Conservation (phyloP, 2,113 vertebrate genomes). For the Narcine bancroftii region DNA sequence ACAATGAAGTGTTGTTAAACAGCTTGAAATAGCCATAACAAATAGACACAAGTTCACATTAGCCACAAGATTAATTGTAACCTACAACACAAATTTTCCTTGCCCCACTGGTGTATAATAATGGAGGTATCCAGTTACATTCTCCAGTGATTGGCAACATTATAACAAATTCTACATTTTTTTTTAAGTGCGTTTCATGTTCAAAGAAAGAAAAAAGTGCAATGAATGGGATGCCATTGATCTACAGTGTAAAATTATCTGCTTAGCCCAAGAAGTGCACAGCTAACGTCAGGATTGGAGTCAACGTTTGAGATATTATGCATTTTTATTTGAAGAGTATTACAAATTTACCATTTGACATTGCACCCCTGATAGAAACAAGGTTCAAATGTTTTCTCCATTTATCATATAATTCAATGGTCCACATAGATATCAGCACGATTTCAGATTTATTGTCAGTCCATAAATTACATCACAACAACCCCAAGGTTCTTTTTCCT, state of each 20-base stretch:
- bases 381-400: too few species aligned
- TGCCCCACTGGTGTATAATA: neutral
- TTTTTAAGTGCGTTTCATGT: neutral
- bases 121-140: neutral
- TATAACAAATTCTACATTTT: neutral
- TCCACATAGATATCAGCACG: too few species aligned
- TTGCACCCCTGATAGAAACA: neutral
- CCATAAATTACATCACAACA: too few species aligned
- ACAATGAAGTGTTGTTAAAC: too few species aligned
- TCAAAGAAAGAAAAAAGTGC: neutral
- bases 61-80: neutral
- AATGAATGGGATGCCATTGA: neutral
- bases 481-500: too few species aligned
- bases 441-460: too few species aligned
- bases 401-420: too few species aligned
- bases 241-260: neutral
- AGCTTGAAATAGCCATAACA: too few species aligned
- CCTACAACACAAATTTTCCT: neutral
- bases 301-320: slow-evolving; percentile 5
- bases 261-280: neutral
- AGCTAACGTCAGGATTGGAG: neutral
- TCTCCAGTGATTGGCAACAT: neutral
- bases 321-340: too few species aligned
- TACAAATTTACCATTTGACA: neutral
- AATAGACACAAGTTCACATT: neutral